Evolutionary conservation across 2,888 invertebrate genomes (phyloP).

Genomic region (Eretmocerus hayati): DNA sequence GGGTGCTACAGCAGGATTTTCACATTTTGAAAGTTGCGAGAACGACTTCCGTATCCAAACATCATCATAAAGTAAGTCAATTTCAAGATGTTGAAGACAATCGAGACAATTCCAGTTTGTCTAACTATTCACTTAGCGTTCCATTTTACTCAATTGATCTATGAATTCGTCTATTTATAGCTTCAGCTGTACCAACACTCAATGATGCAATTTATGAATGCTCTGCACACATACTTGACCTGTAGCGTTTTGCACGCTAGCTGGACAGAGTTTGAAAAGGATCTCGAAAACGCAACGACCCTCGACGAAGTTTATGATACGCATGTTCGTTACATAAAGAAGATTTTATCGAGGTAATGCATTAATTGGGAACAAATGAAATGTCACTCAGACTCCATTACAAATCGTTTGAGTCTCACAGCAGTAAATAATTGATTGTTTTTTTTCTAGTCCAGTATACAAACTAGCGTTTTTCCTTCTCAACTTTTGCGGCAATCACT

Average conservation of each 20-base stretch:
- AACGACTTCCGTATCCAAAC: constrained; percentile 51
- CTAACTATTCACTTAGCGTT: too few relatives aligned
- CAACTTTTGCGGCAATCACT: too few relatives aligned
- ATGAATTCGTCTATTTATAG: constrained; percentile 22
- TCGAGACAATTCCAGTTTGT: not conserved
- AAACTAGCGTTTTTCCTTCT: too few relatives aligned
- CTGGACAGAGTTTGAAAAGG: constrained; percentile 68
- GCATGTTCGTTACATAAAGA: constrained; percentile 69
- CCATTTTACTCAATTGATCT: not conserved
- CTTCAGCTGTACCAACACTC: constrained; percentile 66
- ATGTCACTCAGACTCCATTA: not conserved
- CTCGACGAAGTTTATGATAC: constrained; percentile 67
- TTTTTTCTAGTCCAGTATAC: too few relatives aligned
- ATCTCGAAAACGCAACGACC: constrained; percentile 58
- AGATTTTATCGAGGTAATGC: constrained; percentile 59
- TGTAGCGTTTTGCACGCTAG: constrained; percentile 68
- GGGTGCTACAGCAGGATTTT: constrained; percentile 67
- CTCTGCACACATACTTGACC: constrained; percentile 69
- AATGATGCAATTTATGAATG: constrained; percentile 69
- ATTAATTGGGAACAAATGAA: constrained; percentile 4
- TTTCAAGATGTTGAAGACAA: not conserved
- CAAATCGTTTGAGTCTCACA: not conserved
- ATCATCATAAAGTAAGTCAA: constrained; percentile 55
- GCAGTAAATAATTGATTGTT: too few relatives aligned
- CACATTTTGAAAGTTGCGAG: constrained; percentile 57